phyloP scores from a whole-genome alignment of 2,797 vertebrate species.

The Kryptopterus vitreolus region DNA sequence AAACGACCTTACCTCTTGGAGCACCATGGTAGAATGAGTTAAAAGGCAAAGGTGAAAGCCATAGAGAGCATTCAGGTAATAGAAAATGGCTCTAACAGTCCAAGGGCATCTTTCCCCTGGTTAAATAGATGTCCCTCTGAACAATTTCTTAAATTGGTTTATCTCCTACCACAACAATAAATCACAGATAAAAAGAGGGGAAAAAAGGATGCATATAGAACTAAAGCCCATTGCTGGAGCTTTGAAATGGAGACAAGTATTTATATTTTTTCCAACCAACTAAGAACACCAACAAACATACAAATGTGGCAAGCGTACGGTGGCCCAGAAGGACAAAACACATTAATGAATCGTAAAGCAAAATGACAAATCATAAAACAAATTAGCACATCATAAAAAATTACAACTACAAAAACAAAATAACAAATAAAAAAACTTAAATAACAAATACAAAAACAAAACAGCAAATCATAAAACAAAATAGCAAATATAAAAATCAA shows the following conservation, averaged over 20 bases:
- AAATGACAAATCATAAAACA: too few relatives aligned
- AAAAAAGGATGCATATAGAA: not conserved
- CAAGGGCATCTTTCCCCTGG: not conserved
- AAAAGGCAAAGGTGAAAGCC: not conserved
- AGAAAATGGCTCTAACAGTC: not conserved
- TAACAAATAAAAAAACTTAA: too few relatives aligned
- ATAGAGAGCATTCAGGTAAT: not conserved
- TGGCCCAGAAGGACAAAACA: too few relatives aligned
- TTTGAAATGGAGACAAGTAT: not conserved
- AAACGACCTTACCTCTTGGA: not conserved
- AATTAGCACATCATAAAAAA: too few relatives aligned
- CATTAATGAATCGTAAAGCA: too few relatives aligned
- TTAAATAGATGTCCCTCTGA: not conserved
- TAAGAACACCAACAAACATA: too few relatives aligned
- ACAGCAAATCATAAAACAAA: too few relatives aligned
- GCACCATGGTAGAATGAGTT: not conserved
- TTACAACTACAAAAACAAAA: too few relatives aligned
- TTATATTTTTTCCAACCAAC: not conserved
- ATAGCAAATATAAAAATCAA: too few relatives aligned
- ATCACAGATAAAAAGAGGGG: not conserved
- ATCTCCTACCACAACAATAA: not conserved
- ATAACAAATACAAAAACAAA: too few relatives aligned
- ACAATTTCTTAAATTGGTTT: constrained; percentile 4
- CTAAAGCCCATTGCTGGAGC: not conserved
- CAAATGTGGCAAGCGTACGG: too few relatives aligned